Conservation (phyloP, 2,888 invertebrate species). For the Zaprionus bogoriensis region DNA sequence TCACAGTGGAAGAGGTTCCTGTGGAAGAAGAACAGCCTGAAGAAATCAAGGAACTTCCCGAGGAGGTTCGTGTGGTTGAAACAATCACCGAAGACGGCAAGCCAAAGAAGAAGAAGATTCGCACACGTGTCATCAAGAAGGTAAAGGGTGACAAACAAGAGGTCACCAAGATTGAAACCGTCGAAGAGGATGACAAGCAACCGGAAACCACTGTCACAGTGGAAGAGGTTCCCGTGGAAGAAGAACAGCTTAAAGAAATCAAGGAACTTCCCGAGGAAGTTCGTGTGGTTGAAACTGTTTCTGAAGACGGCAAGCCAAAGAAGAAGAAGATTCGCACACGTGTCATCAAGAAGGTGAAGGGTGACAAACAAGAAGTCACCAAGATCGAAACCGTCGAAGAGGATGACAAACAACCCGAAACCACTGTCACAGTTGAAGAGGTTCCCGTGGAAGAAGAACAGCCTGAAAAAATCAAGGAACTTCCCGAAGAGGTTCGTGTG, state of each 20-base stretch:
- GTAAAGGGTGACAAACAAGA: conserved; percentile 22
- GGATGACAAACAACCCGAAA: conserved; percentile 22
- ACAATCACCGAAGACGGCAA: conserved; percentile 13
- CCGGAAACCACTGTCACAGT: conserved; percentile 23
- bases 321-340: conserved; percentile 25
- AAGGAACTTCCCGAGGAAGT: conserved; percentile 16
- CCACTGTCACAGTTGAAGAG: conserved; percentile 19
- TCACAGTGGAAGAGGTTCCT: conserved; percentile 10
- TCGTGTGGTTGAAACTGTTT: conserved; percentile 12
- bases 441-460: conserved; percentile 4
- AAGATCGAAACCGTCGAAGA: conserved; percentile 25
- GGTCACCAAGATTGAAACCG: conserved; percentile 21
- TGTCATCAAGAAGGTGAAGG: conserved; percentile 23
- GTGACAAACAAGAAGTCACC: conserved; percentile 25
- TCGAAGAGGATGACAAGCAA: conserved; percentile 17
- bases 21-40: conserved; percentile 11
- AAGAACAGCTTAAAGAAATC: conserved; percentile 7
- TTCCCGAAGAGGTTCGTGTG: conserved; percentile 24
- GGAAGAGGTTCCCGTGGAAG: conserved; percentile 7
- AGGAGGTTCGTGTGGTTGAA: conserved; percentile 19
- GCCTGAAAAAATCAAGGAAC: conserved; percentile 14
- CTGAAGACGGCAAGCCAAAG: conserved; percentile 16
- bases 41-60: conserved; percentile 11
- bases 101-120: conserved; percentile 19
- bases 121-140: conserved; percentile 22